Evolutionary conservation across 1,140 invertebrate species (phyloP), one percentile per base, ranked within the genome.

Genomic region (Venustaconcha ellipsiformis): DNA sequence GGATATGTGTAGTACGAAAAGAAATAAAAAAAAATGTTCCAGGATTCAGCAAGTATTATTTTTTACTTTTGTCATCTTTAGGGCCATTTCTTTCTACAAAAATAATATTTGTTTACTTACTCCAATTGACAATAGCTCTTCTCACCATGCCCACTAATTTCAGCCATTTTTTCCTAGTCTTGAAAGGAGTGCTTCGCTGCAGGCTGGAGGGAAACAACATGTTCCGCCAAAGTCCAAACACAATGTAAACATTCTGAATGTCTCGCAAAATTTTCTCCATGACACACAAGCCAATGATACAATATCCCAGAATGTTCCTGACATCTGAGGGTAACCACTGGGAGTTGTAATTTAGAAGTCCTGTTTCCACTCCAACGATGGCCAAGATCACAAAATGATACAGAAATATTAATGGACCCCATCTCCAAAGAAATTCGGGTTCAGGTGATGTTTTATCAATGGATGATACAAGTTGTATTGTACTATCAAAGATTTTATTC

Each of bases 141-240:
- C 87, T 80, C 4, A 88, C n/a, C 18, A 85, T 60, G 15, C 86
- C 88, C 37, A 88, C 60, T 13, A 78, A 67, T 26, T 80, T 76
- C 17, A 89, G 72, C 60, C 80, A 83, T 56, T 73, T 74, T 66
- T 76, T 81, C 26, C 76, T 78, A 23, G 72, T 18, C 2, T 72
- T 67, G 58, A 84, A 88, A 5, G 77, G 63, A 30, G 64, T 75
- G 4, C 57, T 23, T 23, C 66, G 78, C 14, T 74, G 72, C 1
- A 78, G 66, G 37, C 69, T 80, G 14, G 65, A 67, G 15, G 88
- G 87, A 81, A 83, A 90, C 37, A 89, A 68, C 17, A 75, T 69
- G 74, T 89, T 90, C 59, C 88, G 80, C 76, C 82, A 82, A 18
- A 89, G 63, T 14, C 88, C 88, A 80, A 88, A 87, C 17, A 87